Evolutionary conservation across 53 echinoderm and acorn worm species (phyloP), one percentile per base, ranked within the genome.

Genomic region (Crossaster papposus): DNA sequence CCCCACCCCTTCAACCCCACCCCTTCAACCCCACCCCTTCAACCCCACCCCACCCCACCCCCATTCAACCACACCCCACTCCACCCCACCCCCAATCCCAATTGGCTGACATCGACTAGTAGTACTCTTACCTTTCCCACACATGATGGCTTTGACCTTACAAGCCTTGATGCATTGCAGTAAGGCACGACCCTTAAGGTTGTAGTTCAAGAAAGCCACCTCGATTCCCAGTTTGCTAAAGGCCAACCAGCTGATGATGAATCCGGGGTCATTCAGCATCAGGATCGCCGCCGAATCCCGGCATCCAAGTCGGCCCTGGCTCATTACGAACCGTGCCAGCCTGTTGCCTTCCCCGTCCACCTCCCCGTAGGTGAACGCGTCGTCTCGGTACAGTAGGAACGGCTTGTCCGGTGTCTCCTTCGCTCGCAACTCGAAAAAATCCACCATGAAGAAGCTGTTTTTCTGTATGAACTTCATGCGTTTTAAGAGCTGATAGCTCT

Each of bases 91-190:
- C 0, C 44, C 6, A 7, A 38, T 38, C 38, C 38, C 38, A 4
- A 4, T 38, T 2, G 44, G 9, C 44, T 44, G 44, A 44, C 44
- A 5, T 44, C 5, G 0, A 44, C 44, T 1, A 44, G 4, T 4
- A 15, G n/a, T n/a, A n/a, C n/a, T n/a, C 14, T 64, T 78, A 95
- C 95, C 95, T 92, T 79, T 77, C 26, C 94, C 94, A 37, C 89
- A 91, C n/a, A 95, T 83, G 23, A 95, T 36, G 30, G 88, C 62
- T n/a, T 90, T 88, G 37, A 90, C 79, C 51, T 92, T 70, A 64
- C 94, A 90, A 18, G 83, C 81, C 52, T 89, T 90, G 36, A 95
- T 92, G 64, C 95, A 95, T 50, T 95, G 95, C 31, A 95, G 85
- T 12, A 95, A 77, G 35, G 95, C 90, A 2, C 65, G 29, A 65